A percentile compares a stretch with the other conserved stretches of the same genome.
Evolutionary conservation across 2,888 invertebrate species (phyloP).

Genomic region (Escarpia spicata): DNA sequence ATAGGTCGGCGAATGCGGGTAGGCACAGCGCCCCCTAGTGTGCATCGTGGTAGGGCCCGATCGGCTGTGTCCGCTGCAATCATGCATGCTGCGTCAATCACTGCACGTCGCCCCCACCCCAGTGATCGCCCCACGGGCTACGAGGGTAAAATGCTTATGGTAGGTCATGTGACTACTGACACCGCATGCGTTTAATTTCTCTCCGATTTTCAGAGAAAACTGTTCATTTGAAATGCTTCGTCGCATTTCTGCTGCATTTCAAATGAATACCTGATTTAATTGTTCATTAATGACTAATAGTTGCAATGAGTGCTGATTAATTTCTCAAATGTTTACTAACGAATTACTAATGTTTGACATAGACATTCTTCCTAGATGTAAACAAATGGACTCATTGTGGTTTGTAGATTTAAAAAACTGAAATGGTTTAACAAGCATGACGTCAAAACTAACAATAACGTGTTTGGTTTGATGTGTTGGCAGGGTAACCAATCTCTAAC

Average conservation of each 20-base stretch:
- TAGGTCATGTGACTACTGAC: constrained; percentile 34
- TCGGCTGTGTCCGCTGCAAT: constrained; percentile 37
- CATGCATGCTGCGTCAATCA: constrained; percentile 25
- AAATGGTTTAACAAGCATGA: background rate
- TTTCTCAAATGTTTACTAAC: background rate
- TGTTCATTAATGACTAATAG: background rate
- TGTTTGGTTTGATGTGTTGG: background rate
- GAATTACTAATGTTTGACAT: background rate
- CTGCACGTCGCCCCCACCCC: constrained; percentile 18
- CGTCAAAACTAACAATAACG: background rate
- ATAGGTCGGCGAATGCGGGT: constrained; percentile 61
- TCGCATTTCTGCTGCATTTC: constrained; percentile 6
- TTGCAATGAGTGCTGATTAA: background rate
- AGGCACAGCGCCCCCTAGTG: constrained; percentile 46
- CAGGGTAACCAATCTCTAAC: background rate
- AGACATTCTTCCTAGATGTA: background rate
- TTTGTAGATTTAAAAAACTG: background rate
- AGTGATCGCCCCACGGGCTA: constrained; percentile 34
- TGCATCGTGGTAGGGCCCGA: constrained; percentile 26
- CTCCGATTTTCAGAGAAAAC: background rate
- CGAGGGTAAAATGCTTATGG: constrained; percentile 42
- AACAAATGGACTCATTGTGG: background rate
- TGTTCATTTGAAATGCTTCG: background rate
- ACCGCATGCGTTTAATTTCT: background rate
- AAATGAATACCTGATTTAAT: background rate